phyloP scores from a whole-genome alignment of 2,797 vertebrate species.

The Ctenosaura bakeri region DNA sequence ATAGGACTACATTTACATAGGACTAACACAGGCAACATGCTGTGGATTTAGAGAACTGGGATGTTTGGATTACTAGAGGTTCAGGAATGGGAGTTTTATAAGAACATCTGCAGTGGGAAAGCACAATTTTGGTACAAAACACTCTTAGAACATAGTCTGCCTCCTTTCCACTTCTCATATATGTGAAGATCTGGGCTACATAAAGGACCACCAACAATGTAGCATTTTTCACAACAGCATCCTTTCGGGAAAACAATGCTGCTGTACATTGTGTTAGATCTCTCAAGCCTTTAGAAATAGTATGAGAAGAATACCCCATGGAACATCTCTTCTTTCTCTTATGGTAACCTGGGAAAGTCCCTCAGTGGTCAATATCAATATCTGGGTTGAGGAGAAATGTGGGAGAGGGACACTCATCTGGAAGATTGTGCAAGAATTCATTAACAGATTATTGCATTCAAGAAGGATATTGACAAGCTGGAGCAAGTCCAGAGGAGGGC shows the following conservation, averaged over 20 bases:
- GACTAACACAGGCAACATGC: constrained; percentile 39
- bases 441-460: too few relatives aligned
- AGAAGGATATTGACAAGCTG: too few relatives aligned
- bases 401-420: too few relatives aligned
- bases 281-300: background rate
- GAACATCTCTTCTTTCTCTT: background rate
- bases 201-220: background rate
- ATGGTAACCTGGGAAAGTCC: background rate
- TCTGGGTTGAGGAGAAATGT: background rate
- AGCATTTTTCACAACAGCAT: background rate
- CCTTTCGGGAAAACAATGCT: background rate
- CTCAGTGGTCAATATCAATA: background rate
- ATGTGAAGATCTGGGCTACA: background rate
- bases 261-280: too few relatives aligned
- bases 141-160: background rate
- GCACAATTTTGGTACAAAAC: too few relatives aligned
- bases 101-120: background rate
- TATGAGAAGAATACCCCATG: background rate
- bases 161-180: background rate
- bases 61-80: constrained; percentile 1
- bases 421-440: background rate
- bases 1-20: constrained; percentile 52
- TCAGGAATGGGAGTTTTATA: background rate
- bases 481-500: too few relatives aligned
- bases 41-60: constrained; percentile 26